Evolutionary conservation across 1,140 invertebrate species (phyloP).

Genomic region (Hirudo medicinalis): DNA sequence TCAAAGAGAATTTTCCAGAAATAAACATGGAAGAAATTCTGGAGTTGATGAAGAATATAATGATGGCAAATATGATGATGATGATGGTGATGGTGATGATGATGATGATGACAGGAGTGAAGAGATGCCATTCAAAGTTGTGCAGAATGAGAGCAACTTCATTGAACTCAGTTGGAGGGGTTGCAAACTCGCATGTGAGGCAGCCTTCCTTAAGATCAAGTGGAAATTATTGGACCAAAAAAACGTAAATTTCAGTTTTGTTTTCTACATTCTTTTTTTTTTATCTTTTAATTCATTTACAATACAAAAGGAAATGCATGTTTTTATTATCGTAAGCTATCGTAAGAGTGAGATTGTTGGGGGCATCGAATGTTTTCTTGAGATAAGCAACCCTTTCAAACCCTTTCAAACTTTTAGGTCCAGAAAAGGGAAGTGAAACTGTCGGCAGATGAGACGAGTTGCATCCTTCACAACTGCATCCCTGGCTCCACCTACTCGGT

Average conservation of each 20-base stretch:
- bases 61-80: constrained; percentile 13
- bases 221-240: constrained; percentile 40
- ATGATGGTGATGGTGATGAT: background rate
- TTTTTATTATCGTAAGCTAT: no score
- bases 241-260: constrained; percentile 31
- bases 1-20: constrained; percentile 8
- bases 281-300: background rate
- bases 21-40: constrained; percentile 21
- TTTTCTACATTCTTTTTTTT: background rate
- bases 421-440: constrained; percentile 37
- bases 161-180: constrained; percentile 38
- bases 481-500: constrained; percentile 39
- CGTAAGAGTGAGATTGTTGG: no score
- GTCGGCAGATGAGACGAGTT: constrained; percentile 33
- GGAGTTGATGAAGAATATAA: constrained; percentile 12
- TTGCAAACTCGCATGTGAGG: background rate
- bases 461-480: constrained; percentile 39
- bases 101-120: background rate
- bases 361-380: no score
- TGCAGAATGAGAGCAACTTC: constrained; percentile 32
- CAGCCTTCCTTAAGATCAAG: constrained; percentile 19
- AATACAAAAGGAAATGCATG: no score
- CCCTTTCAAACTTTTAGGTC: background rate
- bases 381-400: no score
- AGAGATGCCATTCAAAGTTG: constrained; percentile 33